Percentiles rank a stretch among this genome's conserved stretches.
Evolutionary conservation across 2,888 invertebrate genomes (phyloP).

Genomic region (Euclidia mi): DNA sequence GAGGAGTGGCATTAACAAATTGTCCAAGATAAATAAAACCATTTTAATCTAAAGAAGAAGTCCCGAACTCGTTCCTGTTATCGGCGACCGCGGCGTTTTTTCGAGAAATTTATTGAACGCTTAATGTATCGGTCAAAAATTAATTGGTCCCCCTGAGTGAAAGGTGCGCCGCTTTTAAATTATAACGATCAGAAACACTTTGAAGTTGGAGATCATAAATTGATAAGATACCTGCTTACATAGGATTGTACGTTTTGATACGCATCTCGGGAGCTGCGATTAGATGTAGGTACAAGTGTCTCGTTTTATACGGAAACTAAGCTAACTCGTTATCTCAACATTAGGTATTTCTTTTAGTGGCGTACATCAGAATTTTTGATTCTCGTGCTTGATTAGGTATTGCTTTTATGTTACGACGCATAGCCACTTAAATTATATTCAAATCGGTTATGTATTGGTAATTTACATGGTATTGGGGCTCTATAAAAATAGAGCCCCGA

Average conservation of each 20-base stretch:
- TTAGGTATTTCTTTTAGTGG: constrained; percentile 4
- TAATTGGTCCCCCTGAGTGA: constrained; percentile 81
- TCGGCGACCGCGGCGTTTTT: constrained; percentile 71
- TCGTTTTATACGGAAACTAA: constrained; percentile 25
- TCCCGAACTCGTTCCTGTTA: constrained; percentile 76
- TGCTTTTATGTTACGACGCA: not conserved
- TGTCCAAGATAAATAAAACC: constrained; percentile 88
- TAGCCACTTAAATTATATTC: not conserved
- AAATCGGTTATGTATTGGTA: not conserved
- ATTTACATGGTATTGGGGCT: not conserved
- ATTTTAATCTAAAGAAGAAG: constrained; percentile 81
- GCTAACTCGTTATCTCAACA: constrained; percentile 15
- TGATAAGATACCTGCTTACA: constrained; percentile 62
- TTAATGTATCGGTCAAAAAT: constrained; percentile 83
- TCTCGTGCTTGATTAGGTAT: not conserved
- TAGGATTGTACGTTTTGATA: constrained; percentile 40
- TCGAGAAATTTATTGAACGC: constrained; percentile 82
- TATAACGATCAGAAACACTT: constrained; percentile 79
- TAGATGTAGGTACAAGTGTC: constrained; percentile 31
- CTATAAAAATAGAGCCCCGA: too few species aligned
- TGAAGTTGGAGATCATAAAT: constrained; percentile 65
- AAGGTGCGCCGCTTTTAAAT: constrained; percentile 79
- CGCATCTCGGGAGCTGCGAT: constrained; percentile 32
- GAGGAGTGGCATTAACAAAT: constrained; percentile 88
- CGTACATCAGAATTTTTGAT: not conserved